Base-by-base conservation (phyloP, 2,113 vertebrate genomes). In the Setophaga petechia region DNA sequence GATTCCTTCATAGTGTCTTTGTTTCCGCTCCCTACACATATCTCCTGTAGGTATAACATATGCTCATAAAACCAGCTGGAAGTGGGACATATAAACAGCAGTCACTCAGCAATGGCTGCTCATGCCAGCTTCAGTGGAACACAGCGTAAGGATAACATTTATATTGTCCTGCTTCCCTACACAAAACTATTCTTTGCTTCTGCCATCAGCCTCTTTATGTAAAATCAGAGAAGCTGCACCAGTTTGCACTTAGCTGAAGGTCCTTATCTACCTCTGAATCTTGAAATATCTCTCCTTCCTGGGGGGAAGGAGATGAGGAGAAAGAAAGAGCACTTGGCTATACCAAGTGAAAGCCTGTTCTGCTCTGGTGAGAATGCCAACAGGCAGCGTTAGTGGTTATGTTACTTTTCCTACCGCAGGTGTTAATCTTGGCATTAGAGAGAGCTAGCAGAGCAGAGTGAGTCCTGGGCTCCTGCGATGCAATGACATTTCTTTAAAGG, bases 341-440 rank as follows among this genome's bases (percentile, higher is more conserved):
- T n/a, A 35, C 12, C 17, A 3, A 88, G 69, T 35, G 67, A 82
- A 87, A 96, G 55, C 43, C 94, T 91, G 61, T 79, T 94, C 72
- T 12, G 66, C 44, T 66, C 59, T 80, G 71, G 30, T 72, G 43
- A 89, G 88, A 76, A 82, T 84, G 95, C 95, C 97, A 96, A 75
- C 63, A 77, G 1, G 5, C 59, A 54, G 73, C 0, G 0, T 76
- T 92, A 93, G 92, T 13, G 21, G 85, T 83, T 95, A 65, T 74
- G 78, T 87, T 92, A 58, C 79, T 91, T 97, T 94, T 96, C 95
- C 95, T 93, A 66, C 69, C 5, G 0, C 88, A 89, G 87, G 90
- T 97, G 97, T 96, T 95, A 96, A 94, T 94, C 87, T 96, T 97
- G 96, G 95, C 93, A 62, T n/a, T 46, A 76, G 66, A 43, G 58